Base-by-base conservation (phyloP, 92 coral and sea anemone genomes). In the Parazoanthus swiftii region DNA sequence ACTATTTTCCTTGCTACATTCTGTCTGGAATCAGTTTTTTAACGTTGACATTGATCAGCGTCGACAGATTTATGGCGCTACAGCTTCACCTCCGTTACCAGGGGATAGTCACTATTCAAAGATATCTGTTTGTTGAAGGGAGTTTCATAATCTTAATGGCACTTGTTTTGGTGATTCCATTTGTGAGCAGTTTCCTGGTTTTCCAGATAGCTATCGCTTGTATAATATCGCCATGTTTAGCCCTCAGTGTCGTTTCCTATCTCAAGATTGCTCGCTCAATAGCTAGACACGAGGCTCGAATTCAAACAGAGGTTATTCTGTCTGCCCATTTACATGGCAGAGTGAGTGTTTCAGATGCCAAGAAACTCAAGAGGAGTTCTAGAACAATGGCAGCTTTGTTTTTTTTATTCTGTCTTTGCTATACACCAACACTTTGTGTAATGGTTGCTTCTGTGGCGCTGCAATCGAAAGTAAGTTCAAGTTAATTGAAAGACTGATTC, bases 1-100 rank as follows among this genome's bases (percentile, higher is more conserved):
- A 84, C 78, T 84, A 84, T 44, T 84, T 84, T 6, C 87, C 87
- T 23, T 70, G 87, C n/a, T 84, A 84, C 38, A 84, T 84, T 48
- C n/a, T 84, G 43, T 84, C 87, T 7, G 87, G 87, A 84, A 70
- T 84, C 65, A 84, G 87, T 44, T 84, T 84, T 21, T 76, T 84
- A 11, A 84, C 87, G 20, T 21, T 84, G n/a, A 84, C 87, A 5
- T 46, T 84, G 16, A 84, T 84, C 87, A 84, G 87, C 37, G 23
- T 84, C 13, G 87, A 84, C 46, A 70, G 87, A 18, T 84, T 84
- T 21, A 16, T 84, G 10, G 87, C 87, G n/a, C 65, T 84, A 21
- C 77, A 84, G 29, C 78, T 84, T 43, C 87, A 84, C 26, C 87
- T 84, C 66, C 87, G 87, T 46, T 84, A 84, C 79, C 66, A 13